These are phyloP conservation scores for Anagyrus pseudococci DNA, from an alignment of 2,888 invertebrate species.

Conservation along the genomic window DNA sequence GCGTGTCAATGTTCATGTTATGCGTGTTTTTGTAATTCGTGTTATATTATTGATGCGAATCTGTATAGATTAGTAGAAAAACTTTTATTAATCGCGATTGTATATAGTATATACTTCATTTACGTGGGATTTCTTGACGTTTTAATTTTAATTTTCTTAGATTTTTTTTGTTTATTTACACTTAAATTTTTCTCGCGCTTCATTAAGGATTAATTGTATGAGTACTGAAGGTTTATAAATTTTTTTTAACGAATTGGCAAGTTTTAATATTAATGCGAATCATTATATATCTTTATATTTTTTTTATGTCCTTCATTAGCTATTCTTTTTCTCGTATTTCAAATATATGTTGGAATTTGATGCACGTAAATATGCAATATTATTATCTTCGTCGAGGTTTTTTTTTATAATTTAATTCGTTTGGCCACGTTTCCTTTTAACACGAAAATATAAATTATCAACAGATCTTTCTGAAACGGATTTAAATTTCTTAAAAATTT, in stretches of 20 bases:
- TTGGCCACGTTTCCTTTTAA: constrained; percentile 28
- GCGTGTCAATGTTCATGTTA: constrained; percentile 38
- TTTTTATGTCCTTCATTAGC: constrained; percentile 11
- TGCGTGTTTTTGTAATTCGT: constrained; percentile 35
- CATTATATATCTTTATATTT: constrained; percentile 11
- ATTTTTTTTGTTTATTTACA: constrained; percentile 20
- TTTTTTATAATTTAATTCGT: constrained; percentile 25
- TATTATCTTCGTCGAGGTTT: constrained; percentile 26
- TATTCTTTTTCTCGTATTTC: constrained; percentile 3
- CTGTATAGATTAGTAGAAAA: constrained; percentile 51
- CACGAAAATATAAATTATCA: neutral
- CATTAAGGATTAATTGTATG: constrained; percentile 19
- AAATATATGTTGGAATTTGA: constrained; percentile 23
- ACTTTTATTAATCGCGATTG: constrained; percentile 41
- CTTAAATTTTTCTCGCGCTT: constrained; percentile 23
- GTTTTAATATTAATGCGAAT: constrained; percentile 25
- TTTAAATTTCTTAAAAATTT: no score
- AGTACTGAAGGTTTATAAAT: constrained; percentile 20
- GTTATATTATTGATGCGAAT: constrained; percentile 38
- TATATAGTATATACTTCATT: constrained; percentile 33
- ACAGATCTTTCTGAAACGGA: neutral
- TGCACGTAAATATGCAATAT: constrained; percentile 24
- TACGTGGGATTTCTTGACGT: constrained; percentile 15
- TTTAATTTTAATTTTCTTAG: no score
- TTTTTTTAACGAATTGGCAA: constrained; percentile 33